phyloP scores from a whole-genome alignment of 2,797 vertebrate species.

The Adelosebastes latens region DNA sequence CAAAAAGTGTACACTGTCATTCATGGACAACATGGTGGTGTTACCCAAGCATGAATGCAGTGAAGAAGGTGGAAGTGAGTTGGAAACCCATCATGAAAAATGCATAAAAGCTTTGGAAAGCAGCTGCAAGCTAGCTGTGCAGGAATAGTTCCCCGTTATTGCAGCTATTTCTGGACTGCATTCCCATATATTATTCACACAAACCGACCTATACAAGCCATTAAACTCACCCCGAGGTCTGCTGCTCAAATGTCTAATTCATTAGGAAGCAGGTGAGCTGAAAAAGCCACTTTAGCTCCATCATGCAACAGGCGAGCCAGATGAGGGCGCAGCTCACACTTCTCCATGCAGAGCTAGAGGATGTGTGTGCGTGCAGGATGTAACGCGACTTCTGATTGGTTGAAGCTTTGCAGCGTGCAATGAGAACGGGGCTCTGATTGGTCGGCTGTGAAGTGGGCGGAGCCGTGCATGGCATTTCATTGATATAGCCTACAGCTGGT shows the following conservation, averaged over 20 bases:
- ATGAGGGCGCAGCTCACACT: constrained; percentile 61
- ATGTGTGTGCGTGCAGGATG: constrained; percentile 12
- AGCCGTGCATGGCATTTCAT: constrained; percentile 36
- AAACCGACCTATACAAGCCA: constrained; percentile 23
- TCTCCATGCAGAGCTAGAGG: neutral
- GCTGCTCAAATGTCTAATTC: constrained; percentile 26
- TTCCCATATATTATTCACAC: constrained; percentile 64
- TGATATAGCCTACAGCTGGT: constrained; percentile 75
- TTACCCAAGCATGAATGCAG: neutral
- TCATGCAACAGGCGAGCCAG: constrained; percentile 32
- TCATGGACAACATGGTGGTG: neutral
- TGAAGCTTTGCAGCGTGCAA: fast-evolving
- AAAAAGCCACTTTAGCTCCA: neutral
- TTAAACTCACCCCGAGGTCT: constrained; percentile 40
- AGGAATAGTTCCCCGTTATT: constrained; percentile 1
- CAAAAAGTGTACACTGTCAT: neutral
- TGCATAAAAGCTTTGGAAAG: constrained; percentile 32
- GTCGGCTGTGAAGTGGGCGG: constrained; percentile 56
- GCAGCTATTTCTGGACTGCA: constrained; percentile 54
- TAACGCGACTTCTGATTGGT: constrained; percentile 67
- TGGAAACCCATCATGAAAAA: constrained; percentile 36
- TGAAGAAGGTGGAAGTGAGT: neutral
- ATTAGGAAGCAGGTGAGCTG: constrained; percentile 47
- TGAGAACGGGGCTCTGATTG: constrained; percentile 44
- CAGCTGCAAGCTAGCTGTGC: neutral